Evolutionary conservation across 2,888 invertebrate genomes (phyloP).

Genomic region (Pandemis cinnamomeana): DNA sequence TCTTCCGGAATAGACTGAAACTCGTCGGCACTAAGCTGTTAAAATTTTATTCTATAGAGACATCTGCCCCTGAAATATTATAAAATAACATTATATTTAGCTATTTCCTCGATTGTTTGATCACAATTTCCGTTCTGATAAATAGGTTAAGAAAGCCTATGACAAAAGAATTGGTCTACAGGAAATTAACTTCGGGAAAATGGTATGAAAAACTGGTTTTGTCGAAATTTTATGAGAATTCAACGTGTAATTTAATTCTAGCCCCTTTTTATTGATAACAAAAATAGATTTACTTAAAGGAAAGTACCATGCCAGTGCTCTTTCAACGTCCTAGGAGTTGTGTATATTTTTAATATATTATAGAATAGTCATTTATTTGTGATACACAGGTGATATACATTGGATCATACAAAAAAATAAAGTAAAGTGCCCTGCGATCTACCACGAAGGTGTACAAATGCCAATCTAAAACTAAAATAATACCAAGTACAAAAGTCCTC

Average conservation of each 20-base stretch:
- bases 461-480: too few species aligned
- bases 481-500: too few species aligned
- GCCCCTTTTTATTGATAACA: not conserved
- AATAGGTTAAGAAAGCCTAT: constrained; percentile 43
- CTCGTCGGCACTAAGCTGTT: too few species aligned
- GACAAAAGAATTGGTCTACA: constrained; percentile 47
- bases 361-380: too few species aligned
- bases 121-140: constrained; percentile 46
- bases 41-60: not conserved
- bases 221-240: constrained; percentile 33
- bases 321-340: too few species aligned
- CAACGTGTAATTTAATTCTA: constrained; percentile 4
- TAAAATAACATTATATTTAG: constrained; percentile 20
- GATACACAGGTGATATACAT: too few species aligned
- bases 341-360: too few species aligned
- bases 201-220: constrained; percentile 44
- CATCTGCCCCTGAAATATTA: not conserved
- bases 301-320: too few species aligned
- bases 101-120: constrained; percentile 26
- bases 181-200: constrained; percentile 53
- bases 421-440: too few species aligned
- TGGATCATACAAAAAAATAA: too few species aligned
- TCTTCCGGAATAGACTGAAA: too few species aligned
- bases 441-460: too few species aligned
- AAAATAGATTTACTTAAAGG: not conserved